phyloP scores from a whole-genome alignment of 1,140 invertebrate species.

The Hesperophylax magnus region DNA sequence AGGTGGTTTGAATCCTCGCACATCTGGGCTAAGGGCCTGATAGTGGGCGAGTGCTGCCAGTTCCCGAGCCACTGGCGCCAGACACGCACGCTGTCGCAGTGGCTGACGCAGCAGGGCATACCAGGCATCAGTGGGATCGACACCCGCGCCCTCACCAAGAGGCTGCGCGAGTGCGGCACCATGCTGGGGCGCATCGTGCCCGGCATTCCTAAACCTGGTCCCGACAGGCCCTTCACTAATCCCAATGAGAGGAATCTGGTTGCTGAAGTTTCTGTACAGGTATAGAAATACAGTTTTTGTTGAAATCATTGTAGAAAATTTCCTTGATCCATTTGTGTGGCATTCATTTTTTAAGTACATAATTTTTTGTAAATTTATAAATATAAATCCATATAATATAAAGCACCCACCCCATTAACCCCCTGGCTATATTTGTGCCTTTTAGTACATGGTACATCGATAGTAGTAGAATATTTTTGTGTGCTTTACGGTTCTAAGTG shows the following conservation, averaged over 20 bases:
- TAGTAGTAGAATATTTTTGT: no score
- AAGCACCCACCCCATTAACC: no score
- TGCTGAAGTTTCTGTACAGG: conserved; percentile 89
- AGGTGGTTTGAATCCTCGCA: conserved; percentile 93
- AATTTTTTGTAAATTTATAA: no score
- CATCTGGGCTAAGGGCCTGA: conserved; percentile 94
- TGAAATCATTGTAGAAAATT: no score
- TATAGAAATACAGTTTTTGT: conserved; percentile 61
- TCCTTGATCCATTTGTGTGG: no score
- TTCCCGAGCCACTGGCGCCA: conserved; percentile 93
- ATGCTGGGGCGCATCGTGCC: conserved; percentile 85
- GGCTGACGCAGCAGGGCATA: conserved; percentile 85
- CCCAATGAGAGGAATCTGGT: conserved; percentile 94
- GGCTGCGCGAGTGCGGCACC: conserved; percentile 87
- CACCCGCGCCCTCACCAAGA: conserved; percentile 90
- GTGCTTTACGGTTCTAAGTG: no score
- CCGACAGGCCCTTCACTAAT: conserved; percentile 73
- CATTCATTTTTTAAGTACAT: no score
- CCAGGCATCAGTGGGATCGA: conserved; percentile 94
- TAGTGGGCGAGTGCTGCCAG: conserved; percentile 92
- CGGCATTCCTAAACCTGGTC: conserved; percentile 64
- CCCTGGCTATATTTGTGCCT: no score
- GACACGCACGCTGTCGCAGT: conserved; percentile 82
- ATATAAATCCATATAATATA: no score
- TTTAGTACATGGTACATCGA: no score